Evolutionary conservation across 2,113 vertebrate species (phyloP).

Genomic region (Apistogramma diplotaenia): DNA sequence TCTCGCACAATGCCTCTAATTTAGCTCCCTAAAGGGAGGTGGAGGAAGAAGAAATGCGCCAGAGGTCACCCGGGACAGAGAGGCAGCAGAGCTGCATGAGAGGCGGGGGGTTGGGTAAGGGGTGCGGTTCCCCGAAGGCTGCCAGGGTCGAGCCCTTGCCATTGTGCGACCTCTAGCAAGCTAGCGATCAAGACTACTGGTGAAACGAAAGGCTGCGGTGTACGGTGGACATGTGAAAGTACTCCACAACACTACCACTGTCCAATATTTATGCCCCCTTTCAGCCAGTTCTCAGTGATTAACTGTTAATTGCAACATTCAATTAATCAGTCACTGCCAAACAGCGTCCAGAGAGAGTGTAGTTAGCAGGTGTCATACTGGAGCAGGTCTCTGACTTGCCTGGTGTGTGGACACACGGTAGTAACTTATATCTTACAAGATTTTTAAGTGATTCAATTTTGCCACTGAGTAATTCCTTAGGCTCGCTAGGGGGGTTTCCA

Average conservation of each 20-base stretch:
- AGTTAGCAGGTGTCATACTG: constrained; percentile 51
- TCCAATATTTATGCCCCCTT: neutral
- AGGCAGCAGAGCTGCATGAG: constrained; percentile 52
- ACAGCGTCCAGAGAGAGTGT: neutral
- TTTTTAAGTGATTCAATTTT: neutral
- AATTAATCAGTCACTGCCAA: neutral
- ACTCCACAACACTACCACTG: neutral
- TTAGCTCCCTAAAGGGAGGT: constrained; percentile 74
- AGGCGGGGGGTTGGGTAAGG: constrained; percentile 68
- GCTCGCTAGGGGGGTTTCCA: constrained; percentile 20
- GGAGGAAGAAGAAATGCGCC: constrained; percentile 69
- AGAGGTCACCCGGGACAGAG: constrained; percentile 76
- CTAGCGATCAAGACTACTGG: constrained; percentile 65
- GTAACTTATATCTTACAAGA: neutral
- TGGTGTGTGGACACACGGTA: neutral
- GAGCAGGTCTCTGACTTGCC: constrained; percentile 10
- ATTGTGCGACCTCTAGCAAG: constrained; percentile 77
- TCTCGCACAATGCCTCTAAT: constrained; percentile 80
- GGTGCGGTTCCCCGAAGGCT: constrained; percentile 81
- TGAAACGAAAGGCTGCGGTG: constrained; percentile 27
- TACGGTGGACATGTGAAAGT: neutral
- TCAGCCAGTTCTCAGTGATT: neutral
- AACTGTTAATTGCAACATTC: neutral
- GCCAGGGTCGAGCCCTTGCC: constrained; percentile 71
- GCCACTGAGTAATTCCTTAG: neutral